Percentiles rank a stretch among this genome's conserved stretches.
Evolutionary conservation across 1,140 invertebrate genomes (phyloP).

Genomic region (Lordiphosa clarofinis): DNA sequence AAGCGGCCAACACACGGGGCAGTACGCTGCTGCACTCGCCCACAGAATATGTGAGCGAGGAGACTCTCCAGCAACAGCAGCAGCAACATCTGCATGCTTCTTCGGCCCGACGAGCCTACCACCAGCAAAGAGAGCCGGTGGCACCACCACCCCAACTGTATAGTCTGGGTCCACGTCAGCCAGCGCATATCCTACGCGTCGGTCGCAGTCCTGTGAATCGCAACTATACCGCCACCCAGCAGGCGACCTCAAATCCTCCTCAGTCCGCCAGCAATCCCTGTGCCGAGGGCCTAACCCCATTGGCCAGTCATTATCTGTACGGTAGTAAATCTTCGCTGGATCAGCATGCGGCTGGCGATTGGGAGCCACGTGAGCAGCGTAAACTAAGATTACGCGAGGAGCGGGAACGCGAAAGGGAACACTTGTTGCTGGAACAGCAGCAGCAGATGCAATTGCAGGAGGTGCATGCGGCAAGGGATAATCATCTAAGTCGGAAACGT

Average conservation of each 20-base stretch:
- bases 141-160: slow-evolving; percentile 46
- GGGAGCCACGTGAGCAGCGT: slow-evolving; percentile 61
- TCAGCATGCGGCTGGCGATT: slow-evolving; percentile 38
- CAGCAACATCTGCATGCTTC: slow-evolving; percentile 44
- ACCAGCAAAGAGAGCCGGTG: slow-evolving; percentile 52
- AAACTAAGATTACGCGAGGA: slow-evolving; percentile 59
- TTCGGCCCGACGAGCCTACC: slow-evolving; percentile 52
- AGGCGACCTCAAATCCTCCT: slow-evolving; percentile 9
- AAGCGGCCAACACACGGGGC: slow-evolving; percentile 51
- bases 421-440: slow-evolving; percentile 49
- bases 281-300: slow-evolving; percentile 62
- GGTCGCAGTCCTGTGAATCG: slow-evolving; percentile 69
- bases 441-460: slow-evolving; percentile 48
- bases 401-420: slow-evolving; percentile 45
- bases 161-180: slow-evolving; percentile 42
- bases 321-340: slow-evolving; percentile 69
- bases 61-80: slow-evolving; percentile 37
- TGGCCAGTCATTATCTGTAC: slow-evolving; percentile 71
- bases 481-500: slow-evolving; percentile 47
- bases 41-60: slow-evolving; percentile 47
- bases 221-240: slow-evolving; percentile 17
- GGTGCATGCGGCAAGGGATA: slow-evolving; percentile 36
- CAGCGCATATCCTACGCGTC: slow-evolving; percentile 52
- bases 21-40: slow-evolving; percentile 56
- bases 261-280: slow-evolving; percentile 51